These are phyloP conservation scores for Heliconius eleuchia DNA, from an alignment of 1,140 invertebrate species.

Conservation along the genomic window DNA sequence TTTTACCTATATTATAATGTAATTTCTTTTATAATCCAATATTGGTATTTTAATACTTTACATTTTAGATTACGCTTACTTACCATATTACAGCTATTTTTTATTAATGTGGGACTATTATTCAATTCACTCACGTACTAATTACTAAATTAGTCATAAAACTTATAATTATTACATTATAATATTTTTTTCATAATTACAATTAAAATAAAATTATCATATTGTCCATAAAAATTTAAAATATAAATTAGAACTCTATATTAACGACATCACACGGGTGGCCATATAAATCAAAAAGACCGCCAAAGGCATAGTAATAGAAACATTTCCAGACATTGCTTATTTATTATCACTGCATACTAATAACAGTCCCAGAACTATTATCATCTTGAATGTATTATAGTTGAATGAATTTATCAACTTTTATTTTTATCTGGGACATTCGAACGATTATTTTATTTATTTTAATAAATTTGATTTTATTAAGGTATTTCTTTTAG, in stretches of 20 bases:
- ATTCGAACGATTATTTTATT: slow-evolving; percentile 6
- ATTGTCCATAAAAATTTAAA: not conserved
- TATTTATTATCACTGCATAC: slow-evolving; percentile 22
- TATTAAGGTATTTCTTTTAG: not conserved
- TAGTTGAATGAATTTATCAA: slow-evolving; percentile 13
- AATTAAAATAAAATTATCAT: not conserved
- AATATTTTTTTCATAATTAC: not conserved
- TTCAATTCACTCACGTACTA: no score
- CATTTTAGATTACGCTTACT: no score
- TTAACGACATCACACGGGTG: slow-evolving; percentile 17
- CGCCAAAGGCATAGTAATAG: slow-evolving; percentile 20
- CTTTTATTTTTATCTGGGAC: not conserved
- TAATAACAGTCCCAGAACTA: slow-evolving; percentile 18
- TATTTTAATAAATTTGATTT: slow-evolving; percentile 2
- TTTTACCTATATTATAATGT: no score
- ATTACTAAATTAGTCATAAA: no score
- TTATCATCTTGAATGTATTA: slow-evolving; percentile 16
- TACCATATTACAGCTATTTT: no score
- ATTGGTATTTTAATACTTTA: no score
- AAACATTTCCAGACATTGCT: not conserved
- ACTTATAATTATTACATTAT: not conserved
- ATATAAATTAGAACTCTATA: slow-evolving; percentile 12
- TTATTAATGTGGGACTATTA: no score
- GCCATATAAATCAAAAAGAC: slow-evolving; percentile 15
- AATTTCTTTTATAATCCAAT: no score